Base-by-base conservation (phyloP, 2,113 vertebrate species). In the Sinocyclocheilus anshuiensis region DNA sequence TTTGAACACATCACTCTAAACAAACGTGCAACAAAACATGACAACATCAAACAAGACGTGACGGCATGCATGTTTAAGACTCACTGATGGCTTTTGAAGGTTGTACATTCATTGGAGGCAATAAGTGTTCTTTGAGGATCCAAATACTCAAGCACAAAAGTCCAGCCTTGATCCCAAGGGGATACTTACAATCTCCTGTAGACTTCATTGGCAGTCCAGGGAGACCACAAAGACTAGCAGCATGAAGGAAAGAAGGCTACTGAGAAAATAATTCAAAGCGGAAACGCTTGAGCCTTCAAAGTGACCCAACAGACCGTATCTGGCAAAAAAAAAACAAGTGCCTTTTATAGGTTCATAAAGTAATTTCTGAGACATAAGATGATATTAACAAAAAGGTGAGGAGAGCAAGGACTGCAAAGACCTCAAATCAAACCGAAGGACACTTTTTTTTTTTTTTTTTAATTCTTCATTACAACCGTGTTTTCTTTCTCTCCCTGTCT, bases 281-380 rank as follows among this genome's bases (percentile, higher is more conserved):
- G 84, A 89, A 86, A 87, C 18, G 77, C 83, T 65, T 24, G 61
- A 75, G 71, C 76, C 77, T 78, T 87, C 63, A 75, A 59, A 33
- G 59, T 55, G 75, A 61, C 39, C 63, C 85, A 55, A 78, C 53
- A 87, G 88, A 87, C 45, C n/a, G 65, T 59, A 72, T 76, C 77
- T 85, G 72, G 80, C 50, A 36, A 42, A 77, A 83, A 83, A 81
- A 84, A 84, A 2, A 81, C 84, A 89, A 89, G 78, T 81, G 87
- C 87, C 75, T 84, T 91, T 89, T 86, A 90, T 89, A 78, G 82
- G 87, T 90, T 86, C 88, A 88, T 84, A 85, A 90, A 90, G 89
- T 89, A 87, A 91, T 89, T 91, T 89, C 86, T 45, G 63, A 89
- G 84, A 84, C 77, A 89, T 84, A 79, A 86, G 87, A 88, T 74